These are phyloP conservation scores for Sebastes hopkinsi DNA, from an alignment of 2,797 vertebrate genomes.

Conservation along the genomic window DNA sequence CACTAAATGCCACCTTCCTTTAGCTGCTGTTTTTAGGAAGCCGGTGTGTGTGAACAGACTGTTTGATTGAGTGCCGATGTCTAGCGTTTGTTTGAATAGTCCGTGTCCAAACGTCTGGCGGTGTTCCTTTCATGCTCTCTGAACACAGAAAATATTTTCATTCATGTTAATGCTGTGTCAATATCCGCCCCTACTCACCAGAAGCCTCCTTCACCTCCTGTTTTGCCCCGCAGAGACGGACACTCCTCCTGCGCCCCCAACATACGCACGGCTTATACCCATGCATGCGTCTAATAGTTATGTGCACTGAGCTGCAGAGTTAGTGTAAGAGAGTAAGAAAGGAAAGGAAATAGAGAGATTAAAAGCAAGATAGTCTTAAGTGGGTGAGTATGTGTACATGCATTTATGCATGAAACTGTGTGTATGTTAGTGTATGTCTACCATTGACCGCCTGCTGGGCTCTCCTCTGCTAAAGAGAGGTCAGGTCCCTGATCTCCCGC, in stretches of 20 bases:
- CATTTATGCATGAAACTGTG: conserved; percentile 30
- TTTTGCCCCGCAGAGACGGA: conserved; percentile 37
- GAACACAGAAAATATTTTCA: conserved; percentile 82
- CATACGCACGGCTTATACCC: not conserved
- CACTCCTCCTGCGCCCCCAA: conserved; percentile 1
- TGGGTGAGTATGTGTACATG: not conserved
- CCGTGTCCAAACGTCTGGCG: conserved; percentile 63
- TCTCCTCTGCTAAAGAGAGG: conserved; percentile 42
- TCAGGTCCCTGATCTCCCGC: conserved; percentile 54
- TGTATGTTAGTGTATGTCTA: conserved; percentile 34
- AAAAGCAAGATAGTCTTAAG: conserved; percentile 23
- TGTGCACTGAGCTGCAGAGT: conserved; percentile 1
- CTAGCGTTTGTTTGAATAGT: conserved; percentile 73
- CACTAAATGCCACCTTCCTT: not conserved
- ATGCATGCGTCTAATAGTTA: not conserved
- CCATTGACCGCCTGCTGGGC: conserved; percentile 46
- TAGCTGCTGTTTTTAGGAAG: conserved; percentile 20
- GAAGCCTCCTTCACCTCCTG: conserved; percentile 48
- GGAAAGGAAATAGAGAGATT: conserved; percentile 17
- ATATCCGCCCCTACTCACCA: conserved; percentile 65
- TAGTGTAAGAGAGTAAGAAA: not conserved
- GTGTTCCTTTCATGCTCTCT: conserved; percentile 65
- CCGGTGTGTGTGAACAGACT: conserved; percentile 31
- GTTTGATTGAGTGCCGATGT: conserved; percentile 73
- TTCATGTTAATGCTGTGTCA: conserved; percentile 79